Evolutionary conservation across 2,797 vertebrate species (phyloP), one percentile per base, ranked within the genome.

Genomic region (Melanotaenia boesemani): DNA sequence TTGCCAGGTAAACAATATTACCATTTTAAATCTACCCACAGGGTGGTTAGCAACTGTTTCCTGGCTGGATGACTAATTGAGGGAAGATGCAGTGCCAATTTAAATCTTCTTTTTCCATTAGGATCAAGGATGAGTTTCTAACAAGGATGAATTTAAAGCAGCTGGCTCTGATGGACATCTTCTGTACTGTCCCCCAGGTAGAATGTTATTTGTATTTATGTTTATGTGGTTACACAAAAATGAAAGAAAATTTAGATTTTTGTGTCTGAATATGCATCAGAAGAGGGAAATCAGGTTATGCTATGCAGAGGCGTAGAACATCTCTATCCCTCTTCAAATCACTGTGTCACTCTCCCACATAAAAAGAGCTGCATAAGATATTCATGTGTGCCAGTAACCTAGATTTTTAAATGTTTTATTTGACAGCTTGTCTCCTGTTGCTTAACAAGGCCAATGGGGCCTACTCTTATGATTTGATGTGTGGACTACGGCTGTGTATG

Each of bases 371-470:
- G 81, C 77, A 88, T 87, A 86, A 89, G 83, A 89, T 85, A 90
- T 92, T 87, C 77, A 91, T 88, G 85, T 63, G 83, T 76, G 56
- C 86, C 88, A 86, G 90, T 89, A 91, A 92, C 91, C 90, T 81
- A 91, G 87, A 91, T 89, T 86, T 41, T 82, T 78, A 84, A 89
- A 89, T 86, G 84, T 88, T 90, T 90, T 77, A 87, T 89, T 89
- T 89, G 85, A 73, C 80, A 59, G 58, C 76, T 81, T 77, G 81
- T 85, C 83, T 90, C 70, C 70, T 79, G 74, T 81, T 90, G 79
- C 84, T 77, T 67, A 72, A 63, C 73, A 74, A 58, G 67, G 67
- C 80, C 70, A 60, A 44, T 39, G 0, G 83, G 75, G 74, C 67
- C 79, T 82, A 75, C 48, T 76, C 80, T 70, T 46, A 54, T 30